Percentiles rank a stretch among this genome's conserved stretches.
phyloP scores from a whole-genome alignment of 2,113 vertebrate genomes.

The Octodon degus region DNA sequence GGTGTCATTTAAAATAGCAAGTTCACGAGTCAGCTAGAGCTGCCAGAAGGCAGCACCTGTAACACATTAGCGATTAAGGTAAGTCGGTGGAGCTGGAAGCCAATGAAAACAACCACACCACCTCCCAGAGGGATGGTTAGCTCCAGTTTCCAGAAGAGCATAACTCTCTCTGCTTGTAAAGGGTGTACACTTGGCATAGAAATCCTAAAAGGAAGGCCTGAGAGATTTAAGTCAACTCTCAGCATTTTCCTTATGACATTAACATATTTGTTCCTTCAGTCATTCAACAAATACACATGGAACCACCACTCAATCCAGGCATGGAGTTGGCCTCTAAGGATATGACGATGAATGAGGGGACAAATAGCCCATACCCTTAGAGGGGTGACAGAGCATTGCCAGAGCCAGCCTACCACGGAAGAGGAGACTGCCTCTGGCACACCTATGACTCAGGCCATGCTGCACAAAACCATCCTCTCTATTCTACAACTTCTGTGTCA shows the following conservation, averaged over 20 bases:
- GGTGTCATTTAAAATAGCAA: background rate
- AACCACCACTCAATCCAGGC: background rate
- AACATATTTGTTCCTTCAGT: background rate
- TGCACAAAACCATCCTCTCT: background rate
- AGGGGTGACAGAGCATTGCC: background rate
- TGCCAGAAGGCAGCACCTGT: conserved; percentile 33
- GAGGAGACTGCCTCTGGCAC: background rate
- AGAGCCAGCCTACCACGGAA: fast-evolving
- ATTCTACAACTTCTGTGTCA: fast-evolving
- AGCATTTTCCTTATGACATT: background rate
- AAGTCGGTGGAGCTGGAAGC: background rate
- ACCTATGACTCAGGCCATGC: background rate
- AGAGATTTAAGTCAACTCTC: background rate
- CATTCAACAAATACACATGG: fast-evolving
- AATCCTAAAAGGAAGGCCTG: background rate
- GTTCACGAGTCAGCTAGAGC: background rate
- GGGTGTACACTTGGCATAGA: background rate
- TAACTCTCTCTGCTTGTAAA: background rate
- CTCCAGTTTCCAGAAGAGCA: background rate
- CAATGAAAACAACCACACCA: background rate
- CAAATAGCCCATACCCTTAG: fast-evolving
- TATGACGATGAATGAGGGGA: fast-evolving
- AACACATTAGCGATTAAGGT: background rate
- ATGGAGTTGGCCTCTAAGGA: background rate
- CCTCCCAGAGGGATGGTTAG: fast-evolving